Base-by-base conservation (phyloP, 1,140 invertebrate genomes). In the Ips nitidus region DNA sequence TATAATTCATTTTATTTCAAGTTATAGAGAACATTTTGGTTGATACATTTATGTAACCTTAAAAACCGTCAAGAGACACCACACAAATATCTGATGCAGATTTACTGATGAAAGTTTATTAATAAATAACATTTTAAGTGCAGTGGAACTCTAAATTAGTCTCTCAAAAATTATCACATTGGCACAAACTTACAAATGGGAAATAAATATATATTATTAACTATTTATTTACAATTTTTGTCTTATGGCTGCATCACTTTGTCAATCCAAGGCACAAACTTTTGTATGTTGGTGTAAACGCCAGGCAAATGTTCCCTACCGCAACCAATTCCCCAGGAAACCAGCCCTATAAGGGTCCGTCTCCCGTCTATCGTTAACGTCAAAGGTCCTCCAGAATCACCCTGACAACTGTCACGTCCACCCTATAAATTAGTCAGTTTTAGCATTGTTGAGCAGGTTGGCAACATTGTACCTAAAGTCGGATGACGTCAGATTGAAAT, bases 301-400 rank as follows among this genome's bases (percentile, higher is more conserved):
- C 93, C 93, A 0, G 92, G 92, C n/a, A 95, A 79, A 78, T 94
- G 92, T 78, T 95, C 92, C 8, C 93, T 83, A 3, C 93, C 94
- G 73, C 93, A 95, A 8, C 94, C 94, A 70, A 95, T 94, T 50
- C 93, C 93, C 93, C 93, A 95, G 0, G 92, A 94, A 0, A 96
- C 94, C 0, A 96, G 83, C 2, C 94, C 94, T 36, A 94, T 94
- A 2, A 95, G 83, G 5, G 91, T 92, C 79, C 89, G 91, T 43
- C 92, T 86, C 1, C 93, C 93, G 58, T 94, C 92, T 52, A 93
- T 82, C 5, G 90, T 88, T 78, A 92, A 87, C 1, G 92, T 94
- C 5, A 95, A 81, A 2, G 92, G 92, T 4, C 93, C 92, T 45
- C 92, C 92, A 1, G 90, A 92, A 76, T 94, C 92, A 1, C 92